phyloP scores from a whole-genome alignment of 2,113 vertebrate genomes.

The Oryzias celebensis region DNA sequence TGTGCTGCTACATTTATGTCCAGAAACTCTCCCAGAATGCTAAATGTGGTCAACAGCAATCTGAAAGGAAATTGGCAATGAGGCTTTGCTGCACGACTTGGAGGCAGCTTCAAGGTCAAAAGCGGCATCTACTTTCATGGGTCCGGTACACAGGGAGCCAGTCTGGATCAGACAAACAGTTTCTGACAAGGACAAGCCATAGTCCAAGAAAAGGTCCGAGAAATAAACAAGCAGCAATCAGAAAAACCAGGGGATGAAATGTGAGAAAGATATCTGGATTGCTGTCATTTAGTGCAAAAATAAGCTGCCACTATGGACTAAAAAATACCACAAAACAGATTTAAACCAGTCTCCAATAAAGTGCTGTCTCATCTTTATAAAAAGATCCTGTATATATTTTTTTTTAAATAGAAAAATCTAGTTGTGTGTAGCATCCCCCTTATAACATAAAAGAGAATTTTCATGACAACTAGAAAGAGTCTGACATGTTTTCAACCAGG shows the following conservation, averaged over 20 bases:
- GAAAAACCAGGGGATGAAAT: not conserved
- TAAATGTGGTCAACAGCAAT: not conserved
- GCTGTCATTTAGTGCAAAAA: not conserved
- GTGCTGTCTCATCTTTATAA: no score
- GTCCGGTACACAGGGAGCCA: not conserved
- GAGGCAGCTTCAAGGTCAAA: constrained; percentile 7
- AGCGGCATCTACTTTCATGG: not conserved
- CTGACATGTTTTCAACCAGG: no score
- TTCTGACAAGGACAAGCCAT: constrained; percentile 4
- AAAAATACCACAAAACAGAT: not conserved
- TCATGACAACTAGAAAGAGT: no score
- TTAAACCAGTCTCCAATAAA: no score
- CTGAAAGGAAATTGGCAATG: not conserved
- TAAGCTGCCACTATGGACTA: not conserved
- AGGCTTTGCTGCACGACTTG: not conserved
- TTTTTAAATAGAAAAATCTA: no score
- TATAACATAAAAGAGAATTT: no score
- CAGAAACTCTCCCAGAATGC: not conserved
- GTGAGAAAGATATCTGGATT: not conserved
- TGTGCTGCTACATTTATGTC: not conserved
- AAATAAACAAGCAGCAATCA: not conserved
- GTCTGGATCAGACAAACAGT: not conserved
- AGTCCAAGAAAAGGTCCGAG: not conserved
- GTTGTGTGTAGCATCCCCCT: no score
- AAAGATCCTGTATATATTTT: no score